A percentile compares a stretch with the other conserved stretches of the same genome.
These are phyloP conservation scores for Centropristis striata DNA, from an alignment of 2,113 vertebrate genomes.

Conservation along the genomic window DNA sequence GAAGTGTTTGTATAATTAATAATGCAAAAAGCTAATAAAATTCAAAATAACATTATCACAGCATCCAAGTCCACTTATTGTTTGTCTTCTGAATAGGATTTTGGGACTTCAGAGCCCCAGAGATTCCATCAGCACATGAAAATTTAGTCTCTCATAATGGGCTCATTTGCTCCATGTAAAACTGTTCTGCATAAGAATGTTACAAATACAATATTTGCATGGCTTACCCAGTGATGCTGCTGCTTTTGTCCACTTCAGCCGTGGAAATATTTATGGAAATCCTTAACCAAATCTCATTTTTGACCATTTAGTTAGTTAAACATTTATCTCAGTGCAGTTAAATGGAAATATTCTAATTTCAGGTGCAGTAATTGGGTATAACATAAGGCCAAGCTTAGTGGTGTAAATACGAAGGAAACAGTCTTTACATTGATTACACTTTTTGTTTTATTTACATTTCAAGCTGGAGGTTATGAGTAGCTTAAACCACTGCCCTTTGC, in stretches of 20 bases:
- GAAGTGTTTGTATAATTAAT: not conserved
- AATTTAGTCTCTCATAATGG: not conserved
- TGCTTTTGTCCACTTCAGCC: not conserved
- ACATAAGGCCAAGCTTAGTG: not conserved
- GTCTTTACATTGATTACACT: no score
- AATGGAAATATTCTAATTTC: no score
- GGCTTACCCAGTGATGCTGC: not conserved
- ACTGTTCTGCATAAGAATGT: not conserved
- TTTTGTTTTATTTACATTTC: no score
- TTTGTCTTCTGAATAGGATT: not conserved
- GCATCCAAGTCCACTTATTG: not conserved
- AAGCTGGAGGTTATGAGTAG: no score
- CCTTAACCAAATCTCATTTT: no score
- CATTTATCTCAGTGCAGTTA: no score
- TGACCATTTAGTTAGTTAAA: no score
- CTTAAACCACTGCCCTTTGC: no score
- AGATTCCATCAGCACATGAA: not conserved
- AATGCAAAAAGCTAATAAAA: not conserved
- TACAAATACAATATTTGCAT: not conserved
- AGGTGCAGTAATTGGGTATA: not conserved
- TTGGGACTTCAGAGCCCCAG: not conserved
- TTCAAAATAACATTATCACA: not conserved
- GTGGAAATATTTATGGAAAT: no score
- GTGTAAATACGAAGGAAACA: not conserved
- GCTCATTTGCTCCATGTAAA: not conserved